phyloP scores from a whole-genome alignment of 1,140 invertebrate species.

The Whitmania pigra region DNA sequence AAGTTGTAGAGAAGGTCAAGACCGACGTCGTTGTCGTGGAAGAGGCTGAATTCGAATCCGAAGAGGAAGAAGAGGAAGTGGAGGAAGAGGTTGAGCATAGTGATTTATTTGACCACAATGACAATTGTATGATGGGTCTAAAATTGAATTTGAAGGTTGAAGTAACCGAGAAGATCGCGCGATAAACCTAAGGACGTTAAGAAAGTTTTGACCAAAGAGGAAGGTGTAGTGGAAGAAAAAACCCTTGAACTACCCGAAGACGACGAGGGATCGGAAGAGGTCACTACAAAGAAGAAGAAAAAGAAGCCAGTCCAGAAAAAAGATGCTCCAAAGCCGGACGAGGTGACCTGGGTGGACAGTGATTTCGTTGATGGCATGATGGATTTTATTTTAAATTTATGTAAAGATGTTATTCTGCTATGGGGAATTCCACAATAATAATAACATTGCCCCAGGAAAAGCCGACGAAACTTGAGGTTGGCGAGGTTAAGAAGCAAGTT shows the following conservation, averaged over 20 bases:
- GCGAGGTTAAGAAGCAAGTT: background rate
- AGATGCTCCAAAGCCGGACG: background rate
- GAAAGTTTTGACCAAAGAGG: background rate
- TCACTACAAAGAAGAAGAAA: background rate
- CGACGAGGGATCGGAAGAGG: background rate
- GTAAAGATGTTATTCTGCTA: too few species aligned
- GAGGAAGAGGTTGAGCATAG: conserved; percentile 6
- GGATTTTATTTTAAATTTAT: too few species aligned
- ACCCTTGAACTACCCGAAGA: background rate
- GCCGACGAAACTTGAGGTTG: background rate
- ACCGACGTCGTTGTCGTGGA: background rate
- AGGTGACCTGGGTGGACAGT: background rate
- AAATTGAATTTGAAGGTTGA: background rate
- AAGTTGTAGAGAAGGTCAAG: background rate
- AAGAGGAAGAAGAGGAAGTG: background rate
- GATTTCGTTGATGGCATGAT: too few species aligned
- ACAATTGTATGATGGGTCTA: background rate
- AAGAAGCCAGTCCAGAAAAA: background rate
- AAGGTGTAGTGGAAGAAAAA: conserved; percentile 2
- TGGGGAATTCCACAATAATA: too few species aligned
- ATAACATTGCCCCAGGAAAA: background rate
- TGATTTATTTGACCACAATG: background rate
- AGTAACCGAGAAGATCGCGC: background rate
- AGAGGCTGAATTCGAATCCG: background rate
- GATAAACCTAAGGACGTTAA: conserved; percentile 2